Evolutionary conservation across 2,113 vertebrate species (phyloP), one percentile per base, ranked within the genome.

Genomic region (Fulica atra): DNA sequence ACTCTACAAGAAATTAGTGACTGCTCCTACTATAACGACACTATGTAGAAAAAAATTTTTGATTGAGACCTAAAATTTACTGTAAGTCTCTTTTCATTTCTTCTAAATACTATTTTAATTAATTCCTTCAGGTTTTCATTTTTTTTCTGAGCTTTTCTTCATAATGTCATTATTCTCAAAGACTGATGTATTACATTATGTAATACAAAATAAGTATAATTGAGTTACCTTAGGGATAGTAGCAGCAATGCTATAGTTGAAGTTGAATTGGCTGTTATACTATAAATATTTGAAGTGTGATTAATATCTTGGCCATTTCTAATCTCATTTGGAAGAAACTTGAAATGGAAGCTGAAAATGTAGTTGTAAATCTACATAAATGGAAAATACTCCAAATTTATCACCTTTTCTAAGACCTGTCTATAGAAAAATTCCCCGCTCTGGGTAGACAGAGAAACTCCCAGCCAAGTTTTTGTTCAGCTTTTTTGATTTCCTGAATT

Each of bases 231-330:
- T 76, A 82, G 59, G 38, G 44, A 72, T 35, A 82, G 38, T 60
- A 66, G 51, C 42, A 72, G 26, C 33, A 92, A 78, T 76, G 33
- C 4, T 66, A 56, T 44, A 82, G 61, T 61, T 85, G 42, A 95
- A 79, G 56, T n/a, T 81, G 19, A 65, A 74, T 87, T 79, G 53
- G 35, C 65, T 81, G 44, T 88, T 81, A 74, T 35, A 17, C 15
- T 42, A 72, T 77, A 77, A 82, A 90, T 92, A 89, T 85, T 79
- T 74, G 57, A 89, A 95, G 6, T 0, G 0, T 89, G 46, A 91
- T 93, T 91, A 94, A 89, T 91, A 60, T 64, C 81, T 51, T 66
- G 28, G 46, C 25, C 64, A 89, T 81, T 93, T 92, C 68, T 81
- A 74, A 46, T 68, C 42, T 91, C 36, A 87, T 82, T 92, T 91